A percentile compares a stretch with the other conserved stretches of the same genome.
Evolutionary conservation across 53 echinoderm and acorn worm species (phyloP).

Genomic region (Pentamera pediparva): DNA sequence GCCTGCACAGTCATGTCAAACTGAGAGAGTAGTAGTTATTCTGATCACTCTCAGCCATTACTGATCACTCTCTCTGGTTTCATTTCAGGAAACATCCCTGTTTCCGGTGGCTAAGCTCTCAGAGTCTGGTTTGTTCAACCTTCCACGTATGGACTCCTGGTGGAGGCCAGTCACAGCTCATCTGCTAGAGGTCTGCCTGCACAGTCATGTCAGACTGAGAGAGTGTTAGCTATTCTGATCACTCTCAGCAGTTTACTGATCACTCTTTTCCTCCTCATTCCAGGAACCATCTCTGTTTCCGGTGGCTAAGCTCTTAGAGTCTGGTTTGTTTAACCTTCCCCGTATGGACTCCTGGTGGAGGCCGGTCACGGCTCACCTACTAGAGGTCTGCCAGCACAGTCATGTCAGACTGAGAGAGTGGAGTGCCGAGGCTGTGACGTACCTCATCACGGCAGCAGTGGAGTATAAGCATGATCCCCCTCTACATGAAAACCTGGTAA

Average conservation of each 20-base stretch:
- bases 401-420: conserved; percentile 76
- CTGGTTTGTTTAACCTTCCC: conserved; percentile 85
- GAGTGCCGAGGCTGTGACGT: conserved; percentile 89
- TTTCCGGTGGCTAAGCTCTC: conserved; percentile 83
- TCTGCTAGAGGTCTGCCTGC: too few relatives aligned
- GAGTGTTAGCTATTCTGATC: too few relatives aligned
- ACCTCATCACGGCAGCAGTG: conserved; percentile 68
- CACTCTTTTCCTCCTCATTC: background rate
- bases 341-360: conserved; percentile 93
- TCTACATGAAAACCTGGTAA: conserved; percentile 87
- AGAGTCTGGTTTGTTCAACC: conserved; percentile 78
- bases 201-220: too few relatives aligned
- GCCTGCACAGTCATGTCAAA: too few relatives aligned
- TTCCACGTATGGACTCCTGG: conserved; percentile 84
- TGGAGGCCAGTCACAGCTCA: too few relatives aligned
- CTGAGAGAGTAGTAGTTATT: too few relatives aligned
- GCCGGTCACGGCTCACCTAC: conserved; percentile 80
- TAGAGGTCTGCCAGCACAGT: conserved; percentile 83
- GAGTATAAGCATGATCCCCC: conserved; percentile 76
- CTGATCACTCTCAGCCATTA: too few relatives aligned
- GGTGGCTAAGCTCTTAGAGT: conserved; percentile 89
- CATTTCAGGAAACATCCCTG: too few relatives aligned
- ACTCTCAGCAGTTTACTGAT: too few relatives aligned
- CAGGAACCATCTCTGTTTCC: conserved; percentile 96
- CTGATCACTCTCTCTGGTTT: too few relatives aligned